Evolutionary conservation across 2,888 invertebrate species (phyloP), one percentile per base, ranked within the genome.

Genomic region (Chydorus sphaericus): DNA sequence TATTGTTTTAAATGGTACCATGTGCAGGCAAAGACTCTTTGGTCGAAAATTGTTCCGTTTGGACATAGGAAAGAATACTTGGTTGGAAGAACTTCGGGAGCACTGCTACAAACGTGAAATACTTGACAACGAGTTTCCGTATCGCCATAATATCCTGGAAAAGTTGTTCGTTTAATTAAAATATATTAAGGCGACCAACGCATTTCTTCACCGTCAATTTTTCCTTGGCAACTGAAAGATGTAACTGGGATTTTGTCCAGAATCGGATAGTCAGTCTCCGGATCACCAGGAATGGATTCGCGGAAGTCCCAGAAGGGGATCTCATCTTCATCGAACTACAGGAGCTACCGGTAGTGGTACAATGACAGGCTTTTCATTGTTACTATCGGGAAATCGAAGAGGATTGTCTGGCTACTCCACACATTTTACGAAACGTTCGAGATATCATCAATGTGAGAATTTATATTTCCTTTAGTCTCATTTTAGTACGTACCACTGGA

Each of bases 61-160:
- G 81, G 81, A 60, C 81, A 81, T 4, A 81, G 71, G 65, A 81
- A 80, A 2, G 79, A 79, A 48, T 61, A 61, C 48, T 57, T 48
- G 18, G 56, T 10, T 6, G 44, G 37, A 11, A 52, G 49, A 8
- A 57, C 60, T 23, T 56, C 60, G 70, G 72, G 1, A n/a, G 75
- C 68, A 49, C 65, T 68, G 44, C 77, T 77, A 65, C 82, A 82
- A 1, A 81, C 75, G 68, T 80, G 74, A 63, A 81, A 82, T 8
- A 77, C 77, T 67, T 82, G 82, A 61, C 82, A 82, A 30, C 77
- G 76, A 3, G 79, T 72, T 65, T 77, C 78, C 49, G 73, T 67
- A 63, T 81, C 80, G n/a, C 79, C 79, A 62, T 80, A 81, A 64
- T 80, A 80, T 38, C 80, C 80, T 79, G 71, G 55, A n/a, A n/a